phyloP scores from a whole-genome alignment of 53 echinoderm and acorn worm species.

The Actinopyga echinites region DNA sequence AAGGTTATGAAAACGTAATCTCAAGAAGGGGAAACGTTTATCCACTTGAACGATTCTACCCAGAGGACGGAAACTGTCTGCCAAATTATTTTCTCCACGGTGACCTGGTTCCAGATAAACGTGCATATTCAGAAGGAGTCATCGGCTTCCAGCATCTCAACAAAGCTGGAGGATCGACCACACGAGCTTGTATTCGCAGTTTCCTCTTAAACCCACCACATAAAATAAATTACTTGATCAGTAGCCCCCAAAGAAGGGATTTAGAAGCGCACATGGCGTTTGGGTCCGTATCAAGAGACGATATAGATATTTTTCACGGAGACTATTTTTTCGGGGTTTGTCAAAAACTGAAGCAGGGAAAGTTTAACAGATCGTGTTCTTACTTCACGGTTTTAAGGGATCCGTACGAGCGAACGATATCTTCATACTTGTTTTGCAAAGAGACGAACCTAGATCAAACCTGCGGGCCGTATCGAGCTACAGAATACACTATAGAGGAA shows the following conservation, averaged over 20 bases:
- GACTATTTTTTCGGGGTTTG: slow-evolving; percentile 78
- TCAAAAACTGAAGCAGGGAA: slow-evolving; percentile 34
- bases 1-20: too few relatives aligned
- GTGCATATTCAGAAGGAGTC: slow-evolving; percentile 16
- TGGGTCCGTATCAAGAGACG: not conserved
- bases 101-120: not conserved
- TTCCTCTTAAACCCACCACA: not conserved
- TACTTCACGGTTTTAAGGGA: slow-evolving; percentile 81
- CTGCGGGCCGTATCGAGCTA: slow-evolving; percentile 44
- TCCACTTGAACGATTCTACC: not conserved
- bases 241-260: not conserved
- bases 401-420: slow-evolving; percentile 70
- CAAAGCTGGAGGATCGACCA: slow-evolving; percentile 78
- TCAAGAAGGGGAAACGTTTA: too few relatives aligned
- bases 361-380: slow-evolving; percentile 43
- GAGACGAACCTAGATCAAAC: slow-evolving; percentile 62
- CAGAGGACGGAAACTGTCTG: not conserved
- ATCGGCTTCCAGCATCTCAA: slow-evolving; percentile 74
- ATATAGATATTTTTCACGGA: slow-evolving; percentile 51
- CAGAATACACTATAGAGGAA: slow-evolving; percentile 63
- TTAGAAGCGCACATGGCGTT: not conserved
- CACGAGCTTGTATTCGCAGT: slow-evolving; percentile 55
- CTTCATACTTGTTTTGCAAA: slow-evolving; percentile 69
- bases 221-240: not conserved
- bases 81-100: not conserved